A percentile compares a stretch with the other conserved stretches of the same genome.
phyloP scores from a whole-genome alignment of 2,888 invertebrate species.

The Tetrapedia diversipes region DNA sequence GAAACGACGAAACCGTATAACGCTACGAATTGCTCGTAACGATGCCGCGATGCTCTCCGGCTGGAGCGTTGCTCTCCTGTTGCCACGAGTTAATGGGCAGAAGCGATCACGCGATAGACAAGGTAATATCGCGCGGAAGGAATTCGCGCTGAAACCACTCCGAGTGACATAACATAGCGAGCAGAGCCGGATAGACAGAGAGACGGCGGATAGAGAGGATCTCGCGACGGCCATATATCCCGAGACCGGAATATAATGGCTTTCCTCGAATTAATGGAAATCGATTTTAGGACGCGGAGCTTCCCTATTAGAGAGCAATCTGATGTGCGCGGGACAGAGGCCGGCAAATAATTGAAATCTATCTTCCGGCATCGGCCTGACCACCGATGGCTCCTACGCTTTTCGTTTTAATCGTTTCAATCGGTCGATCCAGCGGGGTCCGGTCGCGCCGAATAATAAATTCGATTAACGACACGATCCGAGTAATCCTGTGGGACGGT shows the following conservation, averaged over 20 bases:
- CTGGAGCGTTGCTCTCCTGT: slow-evolving; percentile 31
- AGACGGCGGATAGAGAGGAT: too few relatives aligned
- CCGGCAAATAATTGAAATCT: slow-evolving; percentile 51
- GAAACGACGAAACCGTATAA: slow-evolving; percentile 40
- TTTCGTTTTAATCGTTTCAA: too few relatives aligned
- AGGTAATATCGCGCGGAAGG: slow-evolving; percentile 37
- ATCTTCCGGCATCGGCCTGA: slow-evolving; percentile 29
- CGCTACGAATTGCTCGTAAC: slow-evolving; percentile 32
- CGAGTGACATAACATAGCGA: slow-evolving; percentile 15
- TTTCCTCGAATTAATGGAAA: slow-evolving; percentile 62
- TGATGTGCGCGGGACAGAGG: slow-evolving; percentile 16
- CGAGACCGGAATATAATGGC: slow-evolving; percentile 45
- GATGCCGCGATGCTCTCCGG: not conserved
- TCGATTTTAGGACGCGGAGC: slow-evolving; percentile 54
- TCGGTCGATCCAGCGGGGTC: not conserved
- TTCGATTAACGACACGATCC: slow-evolving; percentile 17
- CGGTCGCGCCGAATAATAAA: slow-evolving; percentile 10
- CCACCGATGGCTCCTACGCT: not conserved
- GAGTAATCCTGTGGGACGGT: not conserved
- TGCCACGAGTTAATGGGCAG: slow-evolving; percentile 29
- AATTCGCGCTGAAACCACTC: not conserved
- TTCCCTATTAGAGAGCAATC: slow-evolving; percentile 27
- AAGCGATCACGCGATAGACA: slow-evolving; percentile 18
- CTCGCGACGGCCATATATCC: slow-evolving; percentile 7
- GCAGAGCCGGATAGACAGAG: too few relatives aligned